phyloP scores from a whole-genome alignment of 1,140 invertebrate species.

The Drosophila sucinea region DNA sequence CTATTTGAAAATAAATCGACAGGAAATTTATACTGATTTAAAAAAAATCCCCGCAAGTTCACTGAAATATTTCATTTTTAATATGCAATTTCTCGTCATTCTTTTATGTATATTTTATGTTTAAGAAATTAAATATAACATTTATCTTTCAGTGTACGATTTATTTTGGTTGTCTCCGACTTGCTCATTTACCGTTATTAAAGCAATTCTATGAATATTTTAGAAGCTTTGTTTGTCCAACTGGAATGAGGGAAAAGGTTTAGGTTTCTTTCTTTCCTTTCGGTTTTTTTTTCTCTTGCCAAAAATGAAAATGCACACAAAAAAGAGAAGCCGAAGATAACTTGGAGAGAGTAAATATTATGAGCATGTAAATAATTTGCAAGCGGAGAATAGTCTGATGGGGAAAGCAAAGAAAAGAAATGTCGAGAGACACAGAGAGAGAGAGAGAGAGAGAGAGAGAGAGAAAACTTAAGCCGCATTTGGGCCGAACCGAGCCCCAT shows the following conservation, averaged over 20 bases:
- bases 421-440: not conserved
- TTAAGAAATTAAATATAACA: too few species aligned
- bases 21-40: too few species aligned
- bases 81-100: too few species aligned
- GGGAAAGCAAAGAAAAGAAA: not conserved
- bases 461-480: slow-evolving; percentile 61
- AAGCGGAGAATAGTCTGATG: slow-evolving; percentile 25
- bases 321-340: slow-evolving; percentile 32
- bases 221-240: slow-evolving; percentile 60
- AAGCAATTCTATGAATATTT: slow-evolving; percentile 81
- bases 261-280: slow-evolving; percentile 52
- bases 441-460: not conserved
- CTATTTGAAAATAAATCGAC: too few species aligned
- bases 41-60: too few species aligned
- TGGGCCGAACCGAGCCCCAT: slow-evolving; percentile 58
- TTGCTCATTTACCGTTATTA: slow-evolving; percentile 76
- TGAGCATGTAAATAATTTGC: slow-evolving; percentile 62
- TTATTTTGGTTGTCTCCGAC: slow-evolving; percentile 42
- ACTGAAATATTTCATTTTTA: too few species aligned
- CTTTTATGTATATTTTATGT: too few species aligned
- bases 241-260: slow-evolving; percentile 58
- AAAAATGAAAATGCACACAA: slow-evolving; percentile 23
- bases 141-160: slow-evolving; percentile 5
- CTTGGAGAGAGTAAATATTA: slow-evolving; percentile 55
- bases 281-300: not conserved